Conservation (phyloP, 2,888 invertebrate genomes). For the Synergus itoensis region DNA sequence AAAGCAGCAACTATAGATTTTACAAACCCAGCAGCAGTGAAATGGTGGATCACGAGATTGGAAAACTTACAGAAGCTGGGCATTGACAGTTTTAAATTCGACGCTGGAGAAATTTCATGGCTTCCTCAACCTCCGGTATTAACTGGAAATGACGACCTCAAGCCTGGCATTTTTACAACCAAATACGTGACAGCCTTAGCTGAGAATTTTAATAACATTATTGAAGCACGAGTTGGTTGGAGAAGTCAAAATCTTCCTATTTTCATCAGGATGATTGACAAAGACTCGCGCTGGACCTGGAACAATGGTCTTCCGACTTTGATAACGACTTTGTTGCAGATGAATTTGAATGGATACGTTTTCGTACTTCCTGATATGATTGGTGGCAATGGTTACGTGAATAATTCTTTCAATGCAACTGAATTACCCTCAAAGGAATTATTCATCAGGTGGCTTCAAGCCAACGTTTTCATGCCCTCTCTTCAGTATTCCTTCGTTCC, state of each 20-base stretch:
- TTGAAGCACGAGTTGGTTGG: conserved; percentile 86
- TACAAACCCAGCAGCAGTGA: conserved; percentile 83
- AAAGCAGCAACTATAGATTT: conserved; percentile 85
- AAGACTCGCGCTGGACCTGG: conserved; percentile 85
- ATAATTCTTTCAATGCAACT: conserved; percentile 78
- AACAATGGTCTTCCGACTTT: conserved; percentile 86
- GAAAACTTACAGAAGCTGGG: conserved; percentile 81
- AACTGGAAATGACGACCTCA: conserved; percentile 79
- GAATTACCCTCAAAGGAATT: conserved; percentile 79
- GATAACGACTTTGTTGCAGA: conserved; percentile 85
- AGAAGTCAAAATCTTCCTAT: conserved; percentile 85
- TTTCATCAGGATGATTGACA: conserved; percentile 89
- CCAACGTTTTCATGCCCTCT: conserved; percentile 87
- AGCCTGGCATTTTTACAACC: conserved; percentile 81
- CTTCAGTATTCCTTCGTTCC: conserved; percentile 90
- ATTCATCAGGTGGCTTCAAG: conserved; percentile 89
- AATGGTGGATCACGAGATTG: conserved; percentile 81
- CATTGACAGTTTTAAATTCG: conserved; percentile 89
- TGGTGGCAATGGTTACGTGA: conserved; percentile 84
- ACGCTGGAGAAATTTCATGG: conserved; percentile 89
- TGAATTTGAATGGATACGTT: conserved; percentile 80
- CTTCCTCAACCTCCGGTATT: conserved; percentile 82
- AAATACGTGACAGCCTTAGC: conserved; percentile 81
- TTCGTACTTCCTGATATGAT: conserved; percentile 90
- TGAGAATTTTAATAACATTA: conserved; percentile 81